A percentile compares a stretch with the other conserved stretches of the same genome.
phyloP scores from a whole-genome alignment of 2,113 vertebrate genomes.

The Gnathonemus longibarbis region DNA sequence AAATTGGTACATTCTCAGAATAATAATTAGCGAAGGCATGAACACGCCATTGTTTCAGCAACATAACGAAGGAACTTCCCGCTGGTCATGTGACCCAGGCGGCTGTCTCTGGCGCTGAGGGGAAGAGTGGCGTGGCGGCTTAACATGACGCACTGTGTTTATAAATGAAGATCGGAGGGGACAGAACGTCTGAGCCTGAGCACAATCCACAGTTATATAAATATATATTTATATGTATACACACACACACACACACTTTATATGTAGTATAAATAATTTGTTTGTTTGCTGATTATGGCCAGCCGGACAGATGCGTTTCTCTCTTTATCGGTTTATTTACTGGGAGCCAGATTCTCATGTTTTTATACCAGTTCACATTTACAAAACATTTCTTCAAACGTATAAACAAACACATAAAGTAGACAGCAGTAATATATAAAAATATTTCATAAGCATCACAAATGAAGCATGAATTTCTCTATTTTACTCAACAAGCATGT shows the following conservation, averaged over 20 bases:
- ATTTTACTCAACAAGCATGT: background rate
- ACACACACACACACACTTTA: background rate
- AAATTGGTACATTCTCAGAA: constrained; percentile 98
- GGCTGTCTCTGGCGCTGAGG: constrained; percentile 34
- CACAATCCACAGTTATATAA: background rate
- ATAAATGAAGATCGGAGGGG: background rate
- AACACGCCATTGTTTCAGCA: constrained; percentile 91
- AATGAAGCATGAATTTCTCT: background rate
- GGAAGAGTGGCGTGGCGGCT: background rate
- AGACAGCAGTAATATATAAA: background rate
- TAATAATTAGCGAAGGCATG: constrained; percentile 95
- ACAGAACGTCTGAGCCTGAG: background rate
- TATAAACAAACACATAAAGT: background rate
- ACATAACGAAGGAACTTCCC: constrained; percentile 75
- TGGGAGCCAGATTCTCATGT: background rate
- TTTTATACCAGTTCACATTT: background rate
- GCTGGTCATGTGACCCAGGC: constrained; percentile 73
- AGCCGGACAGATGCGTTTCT: background rate
- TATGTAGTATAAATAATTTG: background rate
- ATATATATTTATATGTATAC: background rate
- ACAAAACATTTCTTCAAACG: background rate
- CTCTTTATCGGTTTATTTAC: background rate
- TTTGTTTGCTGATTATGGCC: background rate
- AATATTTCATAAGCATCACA: background rate
- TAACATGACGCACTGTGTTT: constrained; percentile 1